Percentiles rank a stretch among this genome's conserved stretches.
Conservation (phyloP, 2,797 vertebrate species). For the Cheirogaleus major region DNA sequence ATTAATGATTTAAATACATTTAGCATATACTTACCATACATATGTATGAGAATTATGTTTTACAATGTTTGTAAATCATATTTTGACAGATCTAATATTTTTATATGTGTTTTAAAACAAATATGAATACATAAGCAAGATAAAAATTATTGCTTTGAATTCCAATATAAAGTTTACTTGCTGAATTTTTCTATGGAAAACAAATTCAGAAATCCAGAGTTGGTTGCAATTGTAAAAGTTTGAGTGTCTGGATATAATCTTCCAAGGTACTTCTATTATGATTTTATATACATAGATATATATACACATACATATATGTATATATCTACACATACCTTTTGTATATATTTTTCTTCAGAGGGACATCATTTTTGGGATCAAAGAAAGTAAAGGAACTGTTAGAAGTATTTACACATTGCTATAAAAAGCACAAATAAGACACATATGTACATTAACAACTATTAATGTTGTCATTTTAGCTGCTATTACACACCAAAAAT, state of each 20-base stretch:
- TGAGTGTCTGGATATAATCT: neutral
- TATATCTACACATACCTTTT: neutral
- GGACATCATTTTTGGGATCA: neutral
- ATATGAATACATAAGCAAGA: neutral
- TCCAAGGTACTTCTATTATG: neutral
- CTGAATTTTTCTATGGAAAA: neutral
- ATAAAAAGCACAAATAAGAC: neutral
- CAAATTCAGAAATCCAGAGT: neutral
- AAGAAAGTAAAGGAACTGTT: neutral
- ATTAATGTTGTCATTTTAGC: neutral
- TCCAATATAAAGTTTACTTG: neutral
- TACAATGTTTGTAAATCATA: neutral
- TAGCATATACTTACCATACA: neutral
- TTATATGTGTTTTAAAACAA: neutral
- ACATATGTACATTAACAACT: neutral
- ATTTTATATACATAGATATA: neutral
- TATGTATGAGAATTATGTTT: neutral
- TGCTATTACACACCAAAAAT: neutral
- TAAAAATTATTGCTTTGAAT: neutral
- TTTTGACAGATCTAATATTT: neutral
- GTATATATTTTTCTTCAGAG: neutral
- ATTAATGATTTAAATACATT: neutral
- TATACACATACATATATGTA: neutral
- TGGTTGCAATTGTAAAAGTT: neutral
- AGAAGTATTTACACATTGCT: neutral